Percentiles rank a stretch among this genome's conserved stretches.
Conservation (phyloP, 2,797 vertebrate genomes). For the Phrynocephalus guinanensis region DNA sequence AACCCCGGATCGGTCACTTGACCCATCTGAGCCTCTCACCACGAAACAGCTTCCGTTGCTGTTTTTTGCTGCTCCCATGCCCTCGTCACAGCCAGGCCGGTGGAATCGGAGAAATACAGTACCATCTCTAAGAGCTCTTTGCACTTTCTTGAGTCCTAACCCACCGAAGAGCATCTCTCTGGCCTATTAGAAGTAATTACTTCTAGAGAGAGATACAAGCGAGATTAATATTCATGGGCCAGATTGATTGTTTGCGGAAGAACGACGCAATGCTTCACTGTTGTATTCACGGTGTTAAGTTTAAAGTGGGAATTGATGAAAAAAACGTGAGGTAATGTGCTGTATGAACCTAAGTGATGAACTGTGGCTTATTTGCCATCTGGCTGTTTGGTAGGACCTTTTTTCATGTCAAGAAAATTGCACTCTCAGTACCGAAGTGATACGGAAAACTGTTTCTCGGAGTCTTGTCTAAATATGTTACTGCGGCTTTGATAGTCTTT, state of each 20-base stretch:
- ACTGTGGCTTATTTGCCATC: constrained; percentile 75
- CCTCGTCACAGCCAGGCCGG: background rate
- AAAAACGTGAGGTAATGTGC: constrained; percentile 63
- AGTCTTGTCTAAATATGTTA: constrained; percentile 70
- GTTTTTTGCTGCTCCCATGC: background rate
- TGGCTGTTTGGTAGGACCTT: constrained; percentile 67
- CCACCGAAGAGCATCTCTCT: constrained; percentile 62
- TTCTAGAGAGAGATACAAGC: constrained; percentile 52
- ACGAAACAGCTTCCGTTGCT: too few relatives aligned
- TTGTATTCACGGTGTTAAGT: constrained; percentile 69
- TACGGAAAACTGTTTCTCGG: constrained; percentile 72
- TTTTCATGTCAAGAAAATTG: constrained; percentile 67
- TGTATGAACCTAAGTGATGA: constrained; percentile 70
- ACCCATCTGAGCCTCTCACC: background rate
- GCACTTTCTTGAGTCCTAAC: background rate
- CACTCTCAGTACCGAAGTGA: constrained; percentile 62
- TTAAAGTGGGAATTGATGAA: constrained; percentile 73
- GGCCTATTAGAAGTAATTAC: constrained; percentile 67
- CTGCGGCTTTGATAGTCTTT: constrained; percentile 65
- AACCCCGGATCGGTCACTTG: too few relatives aligned
- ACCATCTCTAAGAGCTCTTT: background rate
- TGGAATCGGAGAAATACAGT: background rate
- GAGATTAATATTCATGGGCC: constrained; percentile 61
- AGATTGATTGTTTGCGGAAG: constrained; percentile 61
- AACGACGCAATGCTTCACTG: constrained; percentile 60